Conservation (phyloP, 2,113 vertebrate genomes). For the Hippocampus zosterae region DNA sequence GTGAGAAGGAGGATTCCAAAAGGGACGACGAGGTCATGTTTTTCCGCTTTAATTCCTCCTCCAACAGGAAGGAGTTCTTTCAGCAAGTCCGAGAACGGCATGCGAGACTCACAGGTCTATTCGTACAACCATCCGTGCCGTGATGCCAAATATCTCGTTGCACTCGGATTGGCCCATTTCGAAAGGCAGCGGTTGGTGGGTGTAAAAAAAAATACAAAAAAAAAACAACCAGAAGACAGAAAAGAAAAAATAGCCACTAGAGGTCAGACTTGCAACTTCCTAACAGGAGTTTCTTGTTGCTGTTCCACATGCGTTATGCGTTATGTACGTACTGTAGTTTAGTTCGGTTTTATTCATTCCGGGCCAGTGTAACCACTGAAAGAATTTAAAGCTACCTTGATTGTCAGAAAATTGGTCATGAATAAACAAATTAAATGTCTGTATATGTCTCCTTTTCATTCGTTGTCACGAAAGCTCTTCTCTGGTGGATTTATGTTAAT, state of each 20-base stretch:
- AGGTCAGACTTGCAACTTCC: conserved; percentile 35
- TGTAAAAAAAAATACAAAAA: too few species aligned
- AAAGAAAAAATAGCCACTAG: conserved; percentile 40
- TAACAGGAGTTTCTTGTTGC: background rate
- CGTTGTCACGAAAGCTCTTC: background rate
- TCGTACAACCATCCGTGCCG: background rate
- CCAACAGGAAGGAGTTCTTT: conserved; percentile 44
- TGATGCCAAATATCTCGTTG: background rate
- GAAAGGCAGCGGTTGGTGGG: too few species aligned
- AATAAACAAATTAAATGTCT: background rate
- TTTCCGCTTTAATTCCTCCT: conserved; percentile 54
- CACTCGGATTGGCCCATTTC: background rate
- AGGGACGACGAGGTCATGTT: conserved; percentile 27
- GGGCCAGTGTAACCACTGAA: background rate
- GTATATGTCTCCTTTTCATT: background rate
- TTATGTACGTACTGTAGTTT: background rate
- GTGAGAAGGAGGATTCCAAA: background rate
- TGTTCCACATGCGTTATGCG: background rate
- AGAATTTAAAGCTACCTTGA: background rate
- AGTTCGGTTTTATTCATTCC: background rate
- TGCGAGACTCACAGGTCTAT: conserved; percentile 21
- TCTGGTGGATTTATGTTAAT: conserved; percentile 19
- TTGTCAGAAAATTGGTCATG: background rate
- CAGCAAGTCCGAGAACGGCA: conserved; percentile 31
- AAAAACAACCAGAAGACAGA: too few species aligned